Base-by-base conservation (phyloP, 2,888 invertebrate species). In the Eledone cirrhosa region DNA sequence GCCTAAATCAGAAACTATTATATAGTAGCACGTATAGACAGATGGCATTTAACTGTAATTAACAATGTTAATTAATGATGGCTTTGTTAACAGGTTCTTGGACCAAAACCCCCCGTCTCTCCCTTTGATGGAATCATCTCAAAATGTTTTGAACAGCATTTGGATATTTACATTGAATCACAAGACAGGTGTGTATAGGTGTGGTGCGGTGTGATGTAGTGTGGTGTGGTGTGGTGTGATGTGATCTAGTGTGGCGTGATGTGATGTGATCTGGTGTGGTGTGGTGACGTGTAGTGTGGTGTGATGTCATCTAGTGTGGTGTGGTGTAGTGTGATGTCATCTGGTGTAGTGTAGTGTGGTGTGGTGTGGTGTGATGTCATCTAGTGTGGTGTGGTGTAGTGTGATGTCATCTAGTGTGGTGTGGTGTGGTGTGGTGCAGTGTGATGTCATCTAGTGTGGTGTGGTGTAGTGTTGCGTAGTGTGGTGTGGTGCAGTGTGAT, bases 121-220 rank as follows among this genome's bases (percentile, higher is more conserved):
- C 91, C 92, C 4, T 98, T 97, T 91, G 92, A 94, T 81, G 95
- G 96, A 69, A 92, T 95, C 33, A 97, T 98, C 85, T 96, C 98
- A 41, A 93, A 93, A 83, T 98, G 98, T 91, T 99, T 99, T 92
- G 97, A 98, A 90, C 94, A 96, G 0, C 96, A 98, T 91, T 93
- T 99, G 78, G 95, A 96, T 86, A 95, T 99, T 78, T 99, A 99
- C 92, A 96, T 99, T 82, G 95, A 95, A 86, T 97, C 97, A 86
- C 94, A 99, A 81, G 98, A 99, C 92, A 93, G 92, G 92, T 84
- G 88, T 33, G 19, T 72, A 41, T 19, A 3, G 11, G 11, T 72
- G 11, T 16, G 11, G 13, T 31, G 7, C 14, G 27, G 33, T 69
- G 33, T 67, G 22, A 4, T 22, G 27, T 41, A 11, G n/a, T n/a